Evolutionary conservation across 2,888 invertebrate genomes (phyloP).

Genomic region (Aspidapion aeneum): DNA sequence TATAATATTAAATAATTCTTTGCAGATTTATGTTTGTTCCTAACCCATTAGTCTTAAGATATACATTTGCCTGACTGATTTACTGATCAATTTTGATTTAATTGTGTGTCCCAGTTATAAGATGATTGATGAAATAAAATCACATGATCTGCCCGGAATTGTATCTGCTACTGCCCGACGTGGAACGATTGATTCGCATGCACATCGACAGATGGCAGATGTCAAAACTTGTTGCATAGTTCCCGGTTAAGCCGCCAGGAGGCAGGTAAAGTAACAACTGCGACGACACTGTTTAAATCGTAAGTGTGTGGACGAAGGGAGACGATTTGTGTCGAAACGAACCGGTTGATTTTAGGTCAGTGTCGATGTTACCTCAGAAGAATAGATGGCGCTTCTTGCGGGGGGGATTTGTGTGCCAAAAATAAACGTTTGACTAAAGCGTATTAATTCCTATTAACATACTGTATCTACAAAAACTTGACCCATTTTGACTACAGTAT

Average conservation of each 20-base stretch:
- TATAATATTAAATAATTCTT: background rate
- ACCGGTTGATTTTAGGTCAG: background rate
- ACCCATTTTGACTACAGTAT: too few species aligned
- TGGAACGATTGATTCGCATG: too few species aligned
- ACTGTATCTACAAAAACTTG: too few species aligned
- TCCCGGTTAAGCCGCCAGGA: background rate
- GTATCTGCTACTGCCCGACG: too few species aligned
- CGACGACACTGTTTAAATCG: background rate
- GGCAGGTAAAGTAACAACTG: background rate
- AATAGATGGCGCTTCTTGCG: background rate
- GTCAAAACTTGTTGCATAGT: background rate
- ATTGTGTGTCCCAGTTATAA: background rate
- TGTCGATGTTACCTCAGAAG: background rate
- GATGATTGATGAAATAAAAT: too few species aligned
- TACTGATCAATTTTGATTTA: background rate
- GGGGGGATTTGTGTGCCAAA: background rate
- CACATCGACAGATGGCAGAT: background rate
- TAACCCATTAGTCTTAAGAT: background rate
- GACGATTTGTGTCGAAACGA: background rate
- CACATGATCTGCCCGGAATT: too few species aligned
- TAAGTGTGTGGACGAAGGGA: too few species aligned
- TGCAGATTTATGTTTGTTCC: background rate
- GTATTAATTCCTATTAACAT: too few species aligned
- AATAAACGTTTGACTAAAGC: too few species aligned
- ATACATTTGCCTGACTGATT: background rate